A percentile compares a stretch with the other conserved stretches of the same genome.
Conservation (phyloP, 2,888 invertebrate genomes). For the Altica lythri region DNA sequence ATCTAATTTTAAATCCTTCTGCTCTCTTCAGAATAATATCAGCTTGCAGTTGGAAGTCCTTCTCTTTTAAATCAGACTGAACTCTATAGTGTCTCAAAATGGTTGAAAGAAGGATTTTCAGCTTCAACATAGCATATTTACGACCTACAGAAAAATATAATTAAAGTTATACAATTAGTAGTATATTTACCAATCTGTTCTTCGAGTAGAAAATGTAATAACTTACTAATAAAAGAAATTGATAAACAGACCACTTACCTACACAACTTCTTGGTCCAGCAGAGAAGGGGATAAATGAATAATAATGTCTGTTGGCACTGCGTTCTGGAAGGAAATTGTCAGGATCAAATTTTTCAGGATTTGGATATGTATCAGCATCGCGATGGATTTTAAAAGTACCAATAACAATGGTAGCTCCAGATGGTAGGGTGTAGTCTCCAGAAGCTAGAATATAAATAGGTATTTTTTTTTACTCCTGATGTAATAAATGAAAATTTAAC, state of each 20-base stretch:
- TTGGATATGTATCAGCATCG: conserved; percentile 67
- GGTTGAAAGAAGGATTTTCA: conserved; percentile 74
- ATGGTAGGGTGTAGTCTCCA: conserved; percentile 68
- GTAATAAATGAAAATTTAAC: too few species aligned
- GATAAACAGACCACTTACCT: too few species aligned
- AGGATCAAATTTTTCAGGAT: conserved; percentile 75
- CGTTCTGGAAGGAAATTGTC: conserved; percentile 81
- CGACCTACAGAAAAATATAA: conserved; percentile 60
- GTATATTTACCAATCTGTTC: neutral
- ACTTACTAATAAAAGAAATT: too few species aligned
- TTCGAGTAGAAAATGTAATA: neutral
- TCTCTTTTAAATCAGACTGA: conserved; percentile 66
- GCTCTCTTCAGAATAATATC: conserved; percentile 76
- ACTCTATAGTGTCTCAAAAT: conserved; percentile 71
- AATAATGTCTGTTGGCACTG: conserved; percentile 75
- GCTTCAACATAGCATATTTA: conserved; percentile 79
- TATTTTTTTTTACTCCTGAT: conserved; percentile 5
- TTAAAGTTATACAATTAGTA: neutral
- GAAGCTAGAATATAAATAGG: conserved; percentile 59
- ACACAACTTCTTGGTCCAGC: conserved; percentile 82
- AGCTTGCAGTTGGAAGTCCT: conserved; percentile 69
- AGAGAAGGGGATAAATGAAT: conserved; percentile 80
- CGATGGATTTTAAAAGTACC: conserved; percentile 72
- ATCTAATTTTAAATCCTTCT: conserved; percentile 73
- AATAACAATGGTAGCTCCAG: conserved; percentile 71